phyloP scores from a whole-genome alignment of 2,797 vertebrate species.

The Falco columbarius region DNA sequence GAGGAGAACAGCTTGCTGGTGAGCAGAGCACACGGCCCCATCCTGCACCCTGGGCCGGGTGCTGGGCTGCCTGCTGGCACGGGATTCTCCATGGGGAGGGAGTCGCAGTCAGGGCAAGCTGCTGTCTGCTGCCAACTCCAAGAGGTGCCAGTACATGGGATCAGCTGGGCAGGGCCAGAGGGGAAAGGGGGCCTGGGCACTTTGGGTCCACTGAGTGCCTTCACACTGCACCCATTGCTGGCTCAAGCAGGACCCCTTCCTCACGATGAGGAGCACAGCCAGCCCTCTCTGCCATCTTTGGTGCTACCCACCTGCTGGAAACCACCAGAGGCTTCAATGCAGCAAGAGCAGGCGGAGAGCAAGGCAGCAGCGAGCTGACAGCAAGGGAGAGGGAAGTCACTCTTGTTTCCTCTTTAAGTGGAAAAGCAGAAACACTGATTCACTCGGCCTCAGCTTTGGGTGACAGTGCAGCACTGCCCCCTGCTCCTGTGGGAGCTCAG shows the following conservation, averaged over 20 bases:
- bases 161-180: neutral
- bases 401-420: slow-evolving; percentile 26
- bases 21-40: slow-evolving; percentile 37
- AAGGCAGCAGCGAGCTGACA: neutral
- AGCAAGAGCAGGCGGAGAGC: neutral
- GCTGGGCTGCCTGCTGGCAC: accelerated
- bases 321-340: neutral
- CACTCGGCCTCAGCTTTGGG: neutral
- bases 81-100: neutral
- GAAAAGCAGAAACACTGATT: slow-evolving; percentile 59
- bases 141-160: accelerated
- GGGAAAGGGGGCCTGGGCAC: neutral
- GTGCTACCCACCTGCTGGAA: neutral
- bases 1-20: slow-evolving; percentile 96
- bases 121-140: neutral
- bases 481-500: neutral
- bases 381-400: neutral
- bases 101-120: accelerated
- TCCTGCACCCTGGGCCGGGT: neutral
- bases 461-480: neutral
- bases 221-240: accelerated
- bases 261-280: accelerated
- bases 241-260: neutral
- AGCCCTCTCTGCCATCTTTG: neutral
- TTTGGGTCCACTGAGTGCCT: neutral